phyloP scores from a whole-genome alignment of 2,113 vertebrate genomes.

The Odobenus rosmarus region DNA sequence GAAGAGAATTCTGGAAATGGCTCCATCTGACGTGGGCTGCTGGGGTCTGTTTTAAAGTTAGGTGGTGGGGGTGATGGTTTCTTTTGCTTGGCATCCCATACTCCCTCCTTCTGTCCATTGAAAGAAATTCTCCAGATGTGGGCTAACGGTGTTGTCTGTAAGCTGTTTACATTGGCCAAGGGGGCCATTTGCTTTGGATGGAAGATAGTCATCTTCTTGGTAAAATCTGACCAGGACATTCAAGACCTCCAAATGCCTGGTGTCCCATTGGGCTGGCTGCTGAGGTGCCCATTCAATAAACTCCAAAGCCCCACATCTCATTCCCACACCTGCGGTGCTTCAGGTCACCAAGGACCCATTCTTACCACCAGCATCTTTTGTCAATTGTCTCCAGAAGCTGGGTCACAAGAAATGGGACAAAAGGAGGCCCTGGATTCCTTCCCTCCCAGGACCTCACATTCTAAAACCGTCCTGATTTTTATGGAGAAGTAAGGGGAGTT shows the following conservation, averaged over 20 bases:
- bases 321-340: neutral
- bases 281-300: neutral
- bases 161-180: neutral
- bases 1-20: neutral
- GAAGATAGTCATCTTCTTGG: neutral
- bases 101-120: neutral
- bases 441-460: neutral
- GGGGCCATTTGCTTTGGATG: neutral
- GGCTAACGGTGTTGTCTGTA: neutral
- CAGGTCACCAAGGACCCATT: neutral
- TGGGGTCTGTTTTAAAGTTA: neutral
- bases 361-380: neutral
- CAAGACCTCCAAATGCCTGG: neutral
- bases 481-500: neutral
- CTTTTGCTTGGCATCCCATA: neutral
- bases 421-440: neutral
- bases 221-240: constrained; percentile 12
- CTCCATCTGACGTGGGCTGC: neutral
- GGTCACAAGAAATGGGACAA: neutral
- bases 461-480: neutral
- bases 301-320: neutral
- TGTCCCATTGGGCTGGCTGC: neutral
- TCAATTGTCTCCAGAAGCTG: neutral
- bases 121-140: neutral
- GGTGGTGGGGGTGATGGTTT: neutral